A percentile compares a stretch with the other conserved stretches of the same genome.
phyloP scores from a whole-genome alignment of 2,888 invertebrate species.

The Drosophila subquinaria region DNA sequence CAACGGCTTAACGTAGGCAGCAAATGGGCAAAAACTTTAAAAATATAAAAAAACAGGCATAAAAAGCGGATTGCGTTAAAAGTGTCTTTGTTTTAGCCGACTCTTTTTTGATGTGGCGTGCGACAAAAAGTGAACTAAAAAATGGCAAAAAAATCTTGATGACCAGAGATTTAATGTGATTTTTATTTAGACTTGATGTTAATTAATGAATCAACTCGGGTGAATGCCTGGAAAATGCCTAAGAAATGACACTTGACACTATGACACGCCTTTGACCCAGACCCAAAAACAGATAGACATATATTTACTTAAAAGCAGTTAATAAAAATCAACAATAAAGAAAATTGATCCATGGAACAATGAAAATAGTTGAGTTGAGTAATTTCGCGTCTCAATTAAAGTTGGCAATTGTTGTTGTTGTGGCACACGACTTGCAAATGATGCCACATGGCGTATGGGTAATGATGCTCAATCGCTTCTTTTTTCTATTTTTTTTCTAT shows the following conservation, averaged over 20 bases:
- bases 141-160: constrained; percentile 19
- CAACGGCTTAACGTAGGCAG: constrained; percentile 49
- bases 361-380: constrained; percentile 51
- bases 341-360: constrained; percentile 46
- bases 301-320: constrained; percentile 19
- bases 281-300: constrained; percentile 54
- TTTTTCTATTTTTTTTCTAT: constrained; percentile 11
- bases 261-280: constrained; percentile 64
- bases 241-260: constrained; percentile 48
- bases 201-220: constrained; percentile 58
- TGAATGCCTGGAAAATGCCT: constrained; percentile 55
- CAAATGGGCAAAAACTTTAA: constrained; percentile 15
- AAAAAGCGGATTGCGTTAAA: constrained; percentile 55
- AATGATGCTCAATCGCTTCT: constrained; percentile 38
- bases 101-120: constrained; percentile 37
- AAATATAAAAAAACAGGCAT: constrained; percentile 27
- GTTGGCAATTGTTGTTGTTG: constrained; percentile 43
- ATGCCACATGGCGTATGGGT: constrained; percentile 51
- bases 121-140: constrained; percentile 31
- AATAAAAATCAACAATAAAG: constrained; percentile 31
- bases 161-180: constrained; percentile 40
- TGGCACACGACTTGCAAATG: constrained; percentile 26
- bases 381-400: constrained; percentile 68
- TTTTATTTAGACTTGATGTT: constrained; percentile 46
- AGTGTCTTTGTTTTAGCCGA: constrained; percentile 56